Percentiles rank a stretch among this genome's conserved stretches.
Evolutionary conservation across 1,140 invertebrate species (phyloP).

Genomic region (Meloidogyne hapla): DNA sequence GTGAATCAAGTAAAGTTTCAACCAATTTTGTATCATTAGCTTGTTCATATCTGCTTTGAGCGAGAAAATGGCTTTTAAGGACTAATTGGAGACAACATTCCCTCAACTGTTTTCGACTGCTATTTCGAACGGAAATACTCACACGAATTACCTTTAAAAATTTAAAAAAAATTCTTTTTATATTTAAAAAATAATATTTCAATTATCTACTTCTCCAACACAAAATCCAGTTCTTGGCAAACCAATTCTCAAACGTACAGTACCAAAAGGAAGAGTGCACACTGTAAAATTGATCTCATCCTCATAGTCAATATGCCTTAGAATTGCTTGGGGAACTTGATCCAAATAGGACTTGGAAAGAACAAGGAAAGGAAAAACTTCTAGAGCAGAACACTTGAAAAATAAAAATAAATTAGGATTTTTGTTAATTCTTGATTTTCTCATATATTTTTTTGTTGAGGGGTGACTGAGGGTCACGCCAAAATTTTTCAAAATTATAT

Average conservation of each 20-base stretch:
- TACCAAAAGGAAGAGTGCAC: conserved; percentile 58
- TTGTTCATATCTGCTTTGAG: conserved; percentile 59
- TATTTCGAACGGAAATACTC: conserved; percentile 45
- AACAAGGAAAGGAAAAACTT: conserved; percentile 58
- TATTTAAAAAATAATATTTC: no score
- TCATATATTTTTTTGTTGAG: no score
- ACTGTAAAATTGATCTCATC: conserved; percentile 63
- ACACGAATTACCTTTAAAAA: conserved; percentile 37
- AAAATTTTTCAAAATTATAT: no score
- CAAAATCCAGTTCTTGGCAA: conserved; percentile 51
- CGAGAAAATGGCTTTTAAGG: conserved; percentile 58
- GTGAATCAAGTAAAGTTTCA: conserved; percentile 48
- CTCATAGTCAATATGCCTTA: conserved; percentile 54
- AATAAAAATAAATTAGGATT: no score
- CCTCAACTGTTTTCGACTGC: conserved; percentile 54
- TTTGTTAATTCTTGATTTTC: background rate
- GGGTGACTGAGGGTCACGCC: no score
- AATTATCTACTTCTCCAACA: conserved; percentile 50
- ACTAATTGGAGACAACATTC: conserved; percentile 52
- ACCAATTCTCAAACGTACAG: conserved; percentile 48
- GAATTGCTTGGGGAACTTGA: conserved; percentile 50
- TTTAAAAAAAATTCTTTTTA: background rate
- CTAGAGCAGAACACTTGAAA: conserved; percentile 48
- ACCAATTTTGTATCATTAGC: conserved; percentile 57
- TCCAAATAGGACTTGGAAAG: conserved; percentile 58